Percentiles rank a stretch among this genome's conserved stretches.
phyloP scores from a whole-genome alignment of 37 sponge, comb jelly and placozoan species.

The Chondrosia reniformis region DNA sequence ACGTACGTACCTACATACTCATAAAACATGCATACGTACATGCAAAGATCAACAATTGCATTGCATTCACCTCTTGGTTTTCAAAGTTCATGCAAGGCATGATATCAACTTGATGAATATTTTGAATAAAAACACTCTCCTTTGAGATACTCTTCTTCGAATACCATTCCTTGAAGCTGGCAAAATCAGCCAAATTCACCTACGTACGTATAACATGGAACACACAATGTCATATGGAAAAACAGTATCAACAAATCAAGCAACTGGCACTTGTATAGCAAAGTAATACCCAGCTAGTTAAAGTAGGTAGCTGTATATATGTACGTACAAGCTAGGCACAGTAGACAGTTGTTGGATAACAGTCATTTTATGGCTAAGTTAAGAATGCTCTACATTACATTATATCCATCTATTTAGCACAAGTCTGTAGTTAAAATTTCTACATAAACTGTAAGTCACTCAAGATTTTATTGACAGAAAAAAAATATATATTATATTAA shows the following conservation, averaged over 20 bases:
- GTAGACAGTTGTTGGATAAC: no score
- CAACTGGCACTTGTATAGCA: not conserved
- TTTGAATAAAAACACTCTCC: not conserved
- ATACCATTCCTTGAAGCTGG: not conserved
- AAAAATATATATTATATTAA: no score
- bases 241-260: not conserved
- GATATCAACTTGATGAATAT: constrained; percentile 23
- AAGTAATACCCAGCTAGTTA: not conserved
- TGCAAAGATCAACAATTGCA: not conserved
- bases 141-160: constrained; percentile 3
- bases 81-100: constrained; percentile 42
- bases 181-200: not conserved
- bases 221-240: not conserved
- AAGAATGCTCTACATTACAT: no score
- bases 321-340: no score
- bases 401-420: no score
- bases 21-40: not conserved
- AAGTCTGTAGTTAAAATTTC: no score
- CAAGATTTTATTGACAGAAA: no score
- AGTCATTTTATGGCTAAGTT: no score
- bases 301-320: not conserved
- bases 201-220: constrained; percentile 12
- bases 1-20: not conserved
- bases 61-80: constrained; percentile 35
- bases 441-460: no score